Conservation (phyloP, 1,140 invertebrate genomes). For the Matsumurasca onukii region DNA sequence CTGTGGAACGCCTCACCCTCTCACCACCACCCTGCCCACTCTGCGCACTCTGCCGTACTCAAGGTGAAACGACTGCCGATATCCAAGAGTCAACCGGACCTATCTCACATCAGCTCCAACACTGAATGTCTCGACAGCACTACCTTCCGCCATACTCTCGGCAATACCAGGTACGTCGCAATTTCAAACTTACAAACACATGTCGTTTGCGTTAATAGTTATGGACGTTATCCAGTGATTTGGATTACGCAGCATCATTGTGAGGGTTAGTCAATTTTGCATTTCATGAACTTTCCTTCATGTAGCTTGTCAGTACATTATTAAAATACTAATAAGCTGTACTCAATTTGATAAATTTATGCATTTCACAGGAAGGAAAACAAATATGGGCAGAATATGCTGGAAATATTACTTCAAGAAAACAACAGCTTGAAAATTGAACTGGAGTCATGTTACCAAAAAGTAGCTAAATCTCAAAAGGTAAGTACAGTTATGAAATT, state of each 20-base stretch:
- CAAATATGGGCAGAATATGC: slow-evolving; percentile 65
- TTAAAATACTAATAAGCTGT: no score
- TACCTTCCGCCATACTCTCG: slow-evolving; percentile 38
- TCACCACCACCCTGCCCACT: slow-evolving; percentile 39
- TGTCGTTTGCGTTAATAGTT: not conserved
- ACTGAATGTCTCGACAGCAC: slow-evolving; percentile 34
- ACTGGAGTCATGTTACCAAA: slow-evolving; percentile 74
- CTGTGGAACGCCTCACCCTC: no score
- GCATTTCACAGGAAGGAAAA: slow-evolving; percentile 46
- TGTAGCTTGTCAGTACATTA: no score
- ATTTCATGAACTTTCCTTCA: no score
- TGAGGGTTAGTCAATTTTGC: no score
- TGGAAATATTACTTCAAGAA: slow-evolving; percentile 82
- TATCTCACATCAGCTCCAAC: slow-evolving; percentile 45
- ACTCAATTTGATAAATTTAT: no score
- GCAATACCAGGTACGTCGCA: slow-evolving; percentile 39
- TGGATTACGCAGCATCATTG: no score
- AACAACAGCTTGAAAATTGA: slow-evolving; percentile 81
- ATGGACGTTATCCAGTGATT: not conserved
- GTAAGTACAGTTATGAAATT: slow-evolving; percentile 48
- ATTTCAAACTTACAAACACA: not conserved
- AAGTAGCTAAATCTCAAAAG: slow-evolving; percentile 86
- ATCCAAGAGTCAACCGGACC: slow-evolving; percentile 78
- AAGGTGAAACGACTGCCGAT: slow-evolving; percentile 31
- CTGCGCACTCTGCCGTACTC: slow-evolving; percentile 42